Percentiles rank a stretch among this genome's conserved stretches.
These are phyloP conservation scores for Morone saxatilis DNA, from an alignment of 2,113 vertebrate genomes.

Conservation along the genomic window DNA sequence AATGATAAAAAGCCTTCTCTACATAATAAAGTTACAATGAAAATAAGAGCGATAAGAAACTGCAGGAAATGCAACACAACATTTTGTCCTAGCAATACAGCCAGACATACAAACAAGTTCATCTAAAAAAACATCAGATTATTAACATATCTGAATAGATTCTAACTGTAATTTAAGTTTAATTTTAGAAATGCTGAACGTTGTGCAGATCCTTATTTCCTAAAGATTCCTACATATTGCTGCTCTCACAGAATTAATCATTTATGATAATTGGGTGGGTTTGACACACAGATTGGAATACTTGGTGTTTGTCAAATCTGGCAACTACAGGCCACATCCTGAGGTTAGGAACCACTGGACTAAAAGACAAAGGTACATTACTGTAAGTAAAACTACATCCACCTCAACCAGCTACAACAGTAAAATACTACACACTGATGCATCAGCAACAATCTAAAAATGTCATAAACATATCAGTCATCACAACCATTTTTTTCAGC, in stretches of 20 bases:
- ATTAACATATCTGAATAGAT: neutral
- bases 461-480: neutral
- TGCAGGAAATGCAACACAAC: neutral
- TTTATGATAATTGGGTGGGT: neutral
- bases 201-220: neutral
- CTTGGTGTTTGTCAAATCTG: neutral
- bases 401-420: neutral
- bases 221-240: neutral
- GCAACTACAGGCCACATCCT: neutral
- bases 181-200: neutral
- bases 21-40: neutral
- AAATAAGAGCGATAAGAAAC: neutral
- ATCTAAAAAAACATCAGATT: neutral
- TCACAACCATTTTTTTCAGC: too few relatives aligned
- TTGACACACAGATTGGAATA: neutral
- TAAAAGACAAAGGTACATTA: neutral
- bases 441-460: neutral
- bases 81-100: neutral
- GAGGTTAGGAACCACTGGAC: neutral
- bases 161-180: too few relatives aligned
- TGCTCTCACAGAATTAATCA: neutral
- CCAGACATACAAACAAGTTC: neutral
- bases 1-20: neutral
- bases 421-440: neutral
- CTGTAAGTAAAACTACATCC: neutral